These are phyloP conservation scores for Hyles vespertilio DNA, from an alignment of 1,140 invertebrate species.

Conservation along the genomic window DNA sequence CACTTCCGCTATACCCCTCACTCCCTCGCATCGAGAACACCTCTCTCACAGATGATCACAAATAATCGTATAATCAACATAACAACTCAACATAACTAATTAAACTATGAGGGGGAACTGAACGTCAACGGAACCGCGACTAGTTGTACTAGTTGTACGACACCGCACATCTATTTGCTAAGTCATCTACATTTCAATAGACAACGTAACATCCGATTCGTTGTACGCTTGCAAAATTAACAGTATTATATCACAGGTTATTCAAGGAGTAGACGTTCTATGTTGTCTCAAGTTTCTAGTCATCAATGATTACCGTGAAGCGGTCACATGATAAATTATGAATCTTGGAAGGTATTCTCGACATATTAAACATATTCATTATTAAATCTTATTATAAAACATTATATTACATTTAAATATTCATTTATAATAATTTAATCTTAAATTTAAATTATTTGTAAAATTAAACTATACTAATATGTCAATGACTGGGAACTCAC, in stretches of 20 bases:
- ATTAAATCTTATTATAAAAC: neutral
- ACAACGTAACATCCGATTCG: conserved; percentile 28
- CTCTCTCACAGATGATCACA: conserved; percentile 74
- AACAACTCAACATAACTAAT: conserved; percentile 65
- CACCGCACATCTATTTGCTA: conserved; percentile 37
- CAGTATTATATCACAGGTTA: too few relatives aligned
- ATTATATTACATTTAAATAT: conserved; percentile 2
- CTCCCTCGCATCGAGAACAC: conserved; percentile 75
- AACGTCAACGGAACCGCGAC: conserved; percentile 51
- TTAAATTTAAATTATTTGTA: conserved; percentile 9
- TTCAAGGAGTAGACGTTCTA: too few relatives aligned
- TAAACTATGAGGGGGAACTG: conserved; percentile 60
- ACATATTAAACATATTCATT: conserved; percentile 23
- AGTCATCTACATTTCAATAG: conserved; percentile 26
- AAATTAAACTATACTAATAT: conserved; percentile 8
- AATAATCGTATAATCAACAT: conserved; percentile 67
- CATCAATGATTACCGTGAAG: too few relatives aligned
- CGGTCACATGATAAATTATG: conserved; percentile 12
- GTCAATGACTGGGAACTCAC: conserved; percentile 78
- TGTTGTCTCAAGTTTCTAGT: too few relatives aligned
- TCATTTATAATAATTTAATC: conserved; percentile 16
- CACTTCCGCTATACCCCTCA: conserved; percentile 73
- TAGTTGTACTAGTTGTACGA: conserved; percentile 44
- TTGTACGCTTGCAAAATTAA: conserved; percentile 39
- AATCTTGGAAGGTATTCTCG: conserved; percentile 52